A percentile compares a stretch with the other conserved stretches of the same genome.
Evolutionary conservation across 2,113 vertebrate genomes (phyloP).

Genomic region (Pelecanoides urinatrix): DNA sequence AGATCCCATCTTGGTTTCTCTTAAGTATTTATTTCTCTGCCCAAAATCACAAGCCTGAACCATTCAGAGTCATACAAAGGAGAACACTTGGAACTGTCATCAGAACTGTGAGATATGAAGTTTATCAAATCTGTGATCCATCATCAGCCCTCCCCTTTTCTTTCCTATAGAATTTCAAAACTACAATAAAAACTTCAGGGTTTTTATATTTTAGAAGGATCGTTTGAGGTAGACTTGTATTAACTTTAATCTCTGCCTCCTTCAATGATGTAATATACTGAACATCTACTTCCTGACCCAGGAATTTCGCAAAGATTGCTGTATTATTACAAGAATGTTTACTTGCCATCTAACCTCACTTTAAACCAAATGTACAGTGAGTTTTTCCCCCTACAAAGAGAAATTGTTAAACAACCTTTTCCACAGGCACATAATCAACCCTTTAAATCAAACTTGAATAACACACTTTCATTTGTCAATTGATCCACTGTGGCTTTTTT

Average conservation of each 20-base stretch:
- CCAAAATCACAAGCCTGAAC: neutral
- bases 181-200: neutral
- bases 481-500: constrained; percentile 3
- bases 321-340: constrained; percentile 66
- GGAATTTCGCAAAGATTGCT: constrained; percentile 51
- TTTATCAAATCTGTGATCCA: neutral
- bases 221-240: constrained; percentile 21
- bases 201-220: constrained; percentile 40
- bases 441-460: constrained; percentile 41
- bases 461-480: constrained; percentile 30
- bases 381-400: constrained; percentile 34
- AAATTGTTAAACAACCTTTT: constrained; percentile 43
- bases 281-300: constrained; percentile 48
- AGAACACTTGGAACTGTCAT: neutral
- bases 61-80: neutral
- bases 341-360: constrained; percentile 66
- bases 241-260: constrained; percentile 15
- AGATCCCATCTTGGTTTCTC: neutral
- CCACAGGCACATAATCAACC: constrained; percentile 6
- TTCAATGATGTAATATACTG: constrained; percentile 60
- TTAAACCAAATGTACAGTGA: constrained; percentile 35
- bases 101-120: neutral
- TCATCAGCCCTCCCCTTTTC: neutral
- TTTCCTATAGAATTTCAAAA: constrained; percentile 19
- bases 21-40: neutral